A percentile compares a stretch with the other conserved stretches of the same genome.
phyloP scores from a whole-genome alignment of 2,888 invertebrate species.

The Himalopsyche tibetana region DNA sequence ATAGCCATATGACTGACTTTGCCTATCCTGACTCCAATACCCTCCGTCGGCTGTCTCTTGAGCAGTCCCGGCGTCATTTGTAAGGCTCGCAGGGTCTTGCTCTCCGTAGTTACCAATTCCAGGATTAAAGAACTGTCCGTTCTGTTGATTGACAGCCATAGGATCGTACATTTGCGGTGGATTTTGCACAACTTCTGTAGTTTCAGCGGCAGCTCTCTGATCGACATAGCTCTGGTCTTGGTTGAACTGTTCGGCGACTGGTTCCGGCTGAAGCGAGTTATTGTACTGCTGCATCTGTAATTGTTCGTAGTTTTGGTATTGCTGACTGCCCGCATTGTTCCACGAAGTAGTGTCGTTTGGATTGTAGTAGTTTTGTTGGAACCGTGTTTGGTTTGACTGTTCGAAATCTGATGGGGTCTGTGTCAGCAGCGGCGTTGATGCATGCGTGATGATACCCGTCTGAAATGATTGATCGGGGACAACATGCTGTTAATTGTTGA shows the following conservation, averaged over 20 bases:
- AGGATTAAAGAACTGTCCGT: constrained; percentile 57
- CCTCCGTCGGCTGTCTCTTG: constrained; percentile 57
- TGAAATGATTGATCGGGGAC: constrained; percentile 65
- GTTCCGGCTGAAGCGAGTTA: constrained; percentile 70
- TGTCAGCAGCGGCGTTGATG: constrained; percentile 64
- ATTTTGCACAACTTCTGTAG: constrained; percentile 64
- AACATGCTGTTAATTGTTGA: not conserved
- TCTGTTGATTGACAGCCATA: constrained; percentile 66
- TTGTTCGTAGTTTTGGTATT: constrained; percentile 66
- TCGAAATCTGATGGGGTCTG: constrained; percentile 65
- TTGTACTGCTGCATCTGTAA: constrained; percentile 67
- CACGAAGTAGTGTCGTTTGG: constrained; percentile 67
- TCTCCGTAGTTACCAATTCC: constrained; percentile 8
- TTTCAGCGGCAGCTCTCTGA: constrained; percentile 52
- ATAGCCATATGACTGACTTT: constrained; percentile 69
- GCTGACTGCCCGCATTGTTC: constrained; percentile 66
- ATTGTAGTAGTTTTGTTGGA: constrained; percentile 67
- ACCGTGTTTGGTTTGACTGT: constrained; percentile 64
- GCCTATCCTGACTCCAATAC: constrained; percentile 68
- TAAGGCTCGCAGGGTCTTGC: constrained; percentile 49
- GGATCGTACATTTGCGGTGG: constrained; percentile 66
- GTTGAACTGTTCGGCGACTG: constrained; percentile 60
- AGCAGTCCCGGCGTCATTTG: constrained; percentile 24
- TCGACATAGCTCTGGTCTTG: constrained; percentile 64
- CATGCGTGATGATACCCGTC: constrained; percentile 70